Evolutionary conservation across 1,140 invertebrate genomes (phyloP), one percentile per base, ranked within the genome.

Genomic region (Pseudomyrmex dendroicus): DNA sequence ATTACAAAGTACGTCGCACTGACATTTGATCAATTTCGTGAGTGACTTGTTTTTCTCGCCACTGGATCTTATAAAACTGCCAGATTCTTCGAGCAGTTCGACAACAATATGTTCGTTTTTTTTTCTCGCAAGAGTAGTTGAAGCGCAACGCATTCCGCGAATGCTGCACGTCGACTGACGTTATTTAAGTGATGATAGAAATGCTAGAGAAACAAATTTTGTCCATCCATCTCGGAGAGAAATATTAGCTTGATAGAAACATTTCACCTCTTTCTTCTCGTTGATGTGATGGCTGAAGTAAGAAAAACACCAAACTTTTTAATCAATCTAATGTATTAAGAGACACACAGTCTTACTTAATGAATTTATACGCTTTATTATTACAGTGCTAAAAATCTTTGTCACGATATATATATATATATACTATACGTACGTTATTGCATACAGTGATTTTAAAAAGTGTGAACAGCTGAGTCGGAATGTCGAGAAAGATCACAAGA

Each of bases 11-110:
- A 35, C 35, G 35, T 4, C 35, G 25, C 35, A 5, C 35, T 5
- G 20, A 22, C 46, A 35, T 68, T 15, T 68, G 56, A 73, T 46
- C 72, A 73, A 73, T 48, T 73, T 73, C 0, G 57, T 73, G 57
- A 73, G 44, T 20, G 61, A 48, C 9, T 73, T 48, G n/a, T n/a
- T n/a, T 64, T 76, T 76, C 66, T 44, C 54, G 44, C 13, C 7
- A 63, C 5, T 25, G 66, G 17, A 35, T 64, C 12, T 17, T 52
- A 76, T 12, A 8, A 8, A 9, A 54, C 66, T 48, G 17, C 20
- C 70, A 59, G 46, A 62, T 64, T 63, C 15, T 63, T 76, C 54
- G n/a, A 66, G n/a, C 8, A 46, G 15, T 44, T 66, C 20, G 0
- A 20, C 20, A 12, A 35, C 35, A 35, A 77, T 74, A 63, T 74